These are phyloP conservation scores for Eupithecia pulchellata DNA, from an alignment of 2,888 invertebrate genomes.

Conservation along the genomic window DNA sequence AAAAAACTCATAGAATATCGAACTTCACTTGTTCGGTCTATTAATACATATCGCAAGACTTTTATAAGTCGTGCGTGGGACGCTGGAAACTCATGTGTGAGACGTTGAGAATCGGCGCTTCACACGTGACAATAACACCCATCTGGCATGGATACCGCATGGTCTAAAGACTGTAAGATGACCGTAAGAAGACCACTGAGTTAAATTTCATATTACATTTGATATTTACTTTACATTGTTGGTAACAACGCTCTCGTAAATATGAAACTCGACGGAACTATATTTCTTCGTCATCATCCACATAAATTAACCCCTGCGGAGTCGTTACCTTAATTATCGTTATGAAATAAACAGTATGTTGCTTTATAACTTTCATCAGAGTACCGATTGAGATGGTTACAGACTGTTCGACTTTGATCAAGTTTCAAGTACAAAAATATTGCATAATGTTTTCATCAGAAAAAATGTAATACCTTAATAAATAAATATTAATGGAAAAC, in stretches of 20 bases:
- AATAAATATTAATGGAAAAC: no score
- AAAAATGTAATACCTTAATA: no score
- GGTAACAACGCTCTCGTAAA: not conserved
- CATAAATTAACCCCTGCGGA: slow-evolving; percentile 24
- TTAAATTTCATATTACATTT: not conserved
- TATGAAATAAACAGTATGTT: slow-evolving; percentile 26
- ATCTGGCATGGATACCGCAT: no score
- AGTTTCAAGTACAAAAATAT: not conserved
- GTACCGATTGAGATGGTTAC: slow-evolving; percentile 19
- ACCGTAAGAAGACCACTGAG: no score
- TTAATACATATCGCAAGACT: no score
- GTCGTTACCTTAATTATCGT: slow-evolving; percentile 33
- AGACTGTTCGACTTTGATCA: slow-evolving; percentile 10
- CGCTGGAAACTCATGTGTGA: no score
- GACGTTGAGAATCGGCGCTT: no score
- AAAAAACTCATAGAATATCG: no score
- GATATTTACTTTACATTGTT: not conserved
- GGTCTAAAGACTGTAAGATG: no score
- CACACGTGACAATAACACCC: no score
- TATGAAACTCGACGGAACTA: slow-evolving; percentile 17
- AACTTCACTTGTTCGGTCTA: no score
- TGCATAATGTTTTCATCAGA: not conserved
- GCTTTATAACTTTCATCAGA: slow-evolving; percentile 25
- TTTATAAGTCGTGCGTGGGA: no score
- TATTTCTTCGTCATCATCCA: slow-evolving; percentile 21